Evolutionary conservation across 2,797 vertebrate species (phyloP).

Genomic region (Rhincodon typus): DNA sequence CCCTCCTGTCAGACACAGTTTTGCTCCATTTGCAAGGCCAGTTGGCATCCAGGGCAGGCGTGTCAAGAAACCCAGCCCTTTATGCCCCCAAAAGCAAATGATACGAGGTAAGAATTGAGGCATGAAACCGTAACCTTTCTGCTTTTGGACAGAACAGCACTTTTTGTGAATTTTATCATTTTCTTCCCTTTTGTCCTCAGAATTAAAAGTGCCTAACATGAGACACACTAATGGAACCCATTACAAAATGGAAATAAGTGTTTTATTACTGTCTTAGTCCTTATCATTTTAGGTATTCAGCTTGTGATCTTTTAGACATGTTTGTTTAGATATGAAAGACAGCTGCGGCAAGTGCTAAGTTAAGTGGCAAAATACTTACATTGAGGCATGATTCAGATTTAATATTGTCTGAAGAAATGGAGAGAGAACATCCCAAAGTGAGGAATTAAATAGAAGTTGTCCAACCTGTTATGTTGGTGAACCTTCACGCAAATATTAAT

Average conservation of each 20-base stretch:
- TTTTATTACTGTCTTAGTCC: background rate
- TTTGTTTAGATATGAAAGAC: background rate
- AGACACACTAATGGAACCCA: background rate
- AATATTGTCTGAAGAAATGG: background rate
- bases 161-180: too few relatives aligned
- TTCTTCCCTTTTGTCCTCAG: too few relatives aligned
- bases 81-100: constrained; percentile 47
- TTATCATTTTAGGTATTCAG: background rate
- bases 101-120: constrained; percentile 66
- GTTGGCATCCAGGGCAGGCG: constrained; percentile 63
- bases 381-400: background rate
- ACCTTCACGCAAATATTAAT: background rate
- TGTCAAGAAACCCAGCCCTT: constrained; percentile 66
- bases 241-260: background rate
- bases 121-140: background rate
- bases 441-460: background rate
- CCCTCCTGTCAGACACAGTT: constrained; percentile 66
- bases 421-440: background rate
- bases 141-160: background rate
- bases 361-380: background rate
- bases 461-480: background rate
- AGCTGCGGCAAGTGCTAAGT: background rate
- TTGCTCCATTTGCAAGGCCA: constrained; percentile 77
- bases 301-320: background rate
- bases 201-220: background rate